Base-by-base conservation (phyloP, 2,888 invertebrate species). In the Sclerodermus sp. region DNA sequence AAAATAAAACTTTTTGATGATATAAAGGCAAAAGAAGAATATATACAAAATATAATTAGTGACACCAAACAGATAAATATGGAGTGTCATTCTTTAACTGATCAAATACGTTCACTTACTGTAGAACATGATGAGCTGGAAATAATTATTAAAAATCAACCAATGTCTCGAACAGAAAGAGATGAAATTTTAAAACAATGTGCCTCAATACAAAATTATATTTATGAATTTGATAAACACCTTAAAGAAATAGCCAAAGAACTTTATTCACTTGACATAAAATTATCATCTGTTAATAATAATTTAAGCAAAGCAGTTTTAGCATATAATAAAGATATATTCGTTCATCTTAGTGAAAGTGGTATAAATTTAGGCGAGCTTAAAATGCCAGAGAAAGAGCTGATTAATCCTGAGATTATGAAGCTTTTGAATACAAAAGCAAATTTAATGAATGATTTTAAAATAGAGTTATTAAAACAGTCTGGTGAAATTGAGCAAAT, bases 221-320 rank as follows among this genome's bases (percentile, higher is more conserved):
- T 73, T 5, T 48, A 61, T 14, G 65, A 68, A 45, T 67, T 69
- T 42, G 61, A 73, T 14, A 63, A 66, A 31, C 67, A 70, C 53
- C 51, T 74, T 5, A 55, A 65, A 44, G 74, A 71, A n/a, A 63
- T 74, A 16, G 55, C 70, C 30, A 73, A 73, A 23, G 68, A 74
- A 45, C n/a, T 65, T 3, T 75, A 69, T 41, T 53, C 64, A 3
- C 51, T 69, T 29, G 76, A 76, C 23, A 64, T 76, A 1, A 68
- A 71, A 48, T 56, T 70, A 8, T 58, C 71, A n/a, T 58, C 64
- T 3, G 45, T 57, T 15, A 69, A 63, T 42, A 66, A 62, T 32
- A 66, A 61, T 51, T 55, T 76, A 12, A 64, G 58, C 17, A 73
- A 73, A 59, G 47, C 58, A 2, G 51, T 76, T 31, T 49, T 73